Percentiles rank a stretch among this genome's conserved stretches.
Evolutionary conservation across 2,888 invertebrate species (phyloP).

Genomic region (Cataglyphis altisquamis): DNA sequence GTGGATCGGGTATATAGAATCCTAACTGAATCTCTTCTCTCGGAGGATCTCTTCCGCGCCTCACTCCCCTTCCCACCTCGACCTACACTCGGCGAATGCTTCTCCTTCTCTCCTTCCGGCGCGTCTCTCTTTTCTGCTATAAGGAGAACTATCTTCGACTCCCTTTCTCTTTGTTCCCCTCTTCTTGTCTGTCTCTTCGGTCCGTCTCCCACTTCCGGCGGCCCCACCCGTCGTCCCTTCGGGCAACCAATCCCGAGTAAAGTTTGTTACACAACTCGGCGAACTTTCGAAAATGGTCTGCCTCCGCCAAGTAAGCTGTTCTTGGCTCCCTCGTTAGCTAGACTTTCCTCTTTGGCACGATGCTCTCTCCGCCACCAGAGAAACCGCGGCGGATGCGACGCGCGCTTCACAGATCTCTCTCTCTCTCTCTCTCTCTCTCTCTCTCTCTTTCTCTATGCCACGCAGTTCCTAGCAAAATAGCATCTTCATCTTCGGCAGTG

Average conservation of each 20-base stretch:
- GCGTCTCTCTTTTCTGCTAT: constrained; percentile 41
- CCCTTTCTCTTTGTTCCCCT: constrained; percentile 29
- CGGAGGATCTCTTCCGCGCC: constrained; percentile 74
- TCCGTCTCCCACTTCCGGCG: constrained; percentile 70
- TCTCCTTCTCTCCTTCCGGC: constrained; percentile 59
- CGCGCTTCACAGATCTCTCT: constrained; percentile 34
- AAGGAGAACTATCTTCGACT: constrained; percentile 33
- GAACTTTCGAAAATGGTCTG: constrained; percentile 83
- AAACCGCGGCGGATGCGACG: constrained; percentile 72
- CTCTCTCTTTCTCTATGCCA: constrained; percentile 14
- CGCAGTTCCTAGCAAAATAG: constrained; percentile 24
- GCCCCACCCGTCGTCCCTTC: constrained; percentile 82
- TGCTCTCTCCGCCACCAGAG: constrained; percentile 67
- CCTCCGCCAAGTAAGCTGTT: constrained; percentile 81
- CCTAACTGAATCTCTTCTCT: constrained; percentile 84
- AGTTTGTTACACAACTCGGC: constrained; percentile 86
- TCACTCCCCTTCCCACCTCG: constrained; percentile 57
- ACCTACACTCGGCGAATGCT: constrained; percentile 49
- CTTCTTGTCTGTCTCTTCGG: constrained; percentile 54
- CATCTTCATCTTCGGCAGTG: constrained; percentile 36
- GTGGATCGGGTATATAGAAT: constrained; percentile 80
- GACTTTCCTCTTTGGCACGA: constrained; percentile 77
- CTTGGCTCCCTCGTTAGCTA: constrained; percentile 79
- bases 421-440: constrained; percentile 24
- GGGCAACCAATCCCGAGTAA: constrained; percentile 85